Base-by-base conservation (phyloP, 2,113 vertebrate species). In the Setophaga coronata region DNA sequence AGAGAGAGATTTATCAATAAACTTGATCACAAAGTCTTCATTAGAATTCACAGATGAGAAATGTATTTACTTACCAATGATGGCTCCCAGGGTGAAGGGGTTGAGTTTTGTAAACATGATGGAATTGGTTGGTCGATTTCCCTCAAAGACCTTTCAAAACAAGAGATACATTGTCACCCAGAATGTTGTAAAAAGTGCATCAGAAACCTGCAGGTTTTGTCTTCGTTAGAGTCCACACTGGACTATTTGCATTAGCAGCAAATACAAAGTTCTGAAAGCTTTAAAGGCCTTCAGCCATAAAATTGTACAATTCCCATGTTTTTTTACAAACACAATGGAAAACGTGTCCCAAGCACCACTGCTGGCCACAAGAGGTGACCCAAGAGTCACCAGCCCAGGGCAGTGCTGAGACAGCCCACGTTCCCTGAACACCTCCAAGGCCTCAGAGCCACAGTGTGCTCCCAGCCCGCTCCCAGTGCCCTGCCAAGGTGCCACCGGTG, bases 41-140 rank as follows among this genome's bases (percentile, higher is more conserved):
- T 8, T 12, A 71, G 18, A 17, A 38, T 31, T 86, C 36, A 60
- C 8, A 80, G 13, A 33, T 29, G 17, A 74, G 19, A 74, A 26
- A 58, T 9, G 14, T 40, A 96, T 98, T 98, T 90, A 99, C 99
- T 98, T 89, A 99, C 99, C 99, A 50, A 99, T 98, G 91, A 99
- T 98, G 14, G 98, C 98, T 92, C 99, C 99, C 67, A 99, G 98
- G 4, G 97, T 98, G 95, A 99, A 99, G 0, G 99, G 99, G 6
- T 97, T 99, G 81, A 99, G 98, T 97, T 99, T 99, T 89, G 98
- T 99, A 95, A 99, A 99, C 60, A 99, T 26, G 5, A 99, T 98
- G 1, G 99, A 99, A 95, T 99, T 99, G 53, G 99, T 99, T 33
- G 99, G 99, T 61, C 99, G 98, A 97, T 99, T 99, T 94, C 99